These are phyloP conservation scores for Diplogasteroides magnus DNA, from an alignment of 1,140 invertebrate genomes.

Conservation along the genomic window DNA sequence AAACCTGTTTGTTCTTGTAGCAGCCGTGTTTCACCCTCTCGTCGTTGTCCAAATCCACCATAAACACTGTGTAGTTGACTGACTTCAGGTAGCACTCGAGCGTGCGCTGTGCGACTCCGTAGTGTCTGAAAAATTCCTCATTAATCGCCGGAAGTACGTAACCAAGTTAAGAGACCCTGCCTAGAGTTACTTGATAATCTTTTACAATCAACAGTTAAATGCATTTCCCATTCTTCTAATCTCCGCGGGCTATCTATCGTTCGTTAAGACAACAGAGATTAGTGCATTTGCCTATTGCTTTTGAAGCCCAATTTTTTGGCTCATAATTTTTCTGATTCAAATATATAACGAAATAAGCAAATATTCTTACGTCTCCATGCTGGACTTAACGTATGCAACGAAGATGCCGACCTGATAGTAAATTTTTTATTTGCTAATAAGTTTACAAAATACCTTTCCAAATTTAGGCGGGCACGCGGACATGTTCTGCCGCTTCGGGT, in stretches of 20 bases:
- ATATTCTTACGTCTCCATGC: conserved; percentile 39
- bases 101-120: conserved; percentile 46
- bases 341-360: neutral
- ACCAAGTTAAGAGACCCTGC: no score
- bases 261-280: no score
- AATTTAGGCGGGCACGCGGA: conserved; percentile 34
- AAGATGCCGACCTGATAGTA: no score
- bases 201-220: no score
- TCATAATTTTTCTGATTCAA: neutral
- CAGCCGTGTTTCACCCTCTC: conserved; percentile 33
- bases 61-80: conserved; percentile 41
- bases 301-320: no score
- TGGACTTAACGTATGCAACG: conserved; percentile 36
- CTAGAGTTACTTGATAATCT: no score
- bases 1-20: conserved; percentile 46
- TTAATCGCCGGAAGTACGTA: no score
- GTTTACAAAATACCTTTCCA: conserved; percentile 39
- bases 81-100: conserved; percentile 47
- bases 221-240: no score
- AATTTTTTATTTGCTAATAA: no score
- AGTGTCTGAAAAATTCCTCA: conserved; percentile 45
- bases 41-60: conserved; percentile 48
- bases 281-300: no score
- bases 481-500: conserved; percentile 37
- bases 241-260: no score